Percentiles rank a stretch among this genome's conserved stretches.
Evolutionary conservation across 2,113 vertebrate genomes (phyloP).

Genomic region (Tychaedon coryphoeus): DNA sequence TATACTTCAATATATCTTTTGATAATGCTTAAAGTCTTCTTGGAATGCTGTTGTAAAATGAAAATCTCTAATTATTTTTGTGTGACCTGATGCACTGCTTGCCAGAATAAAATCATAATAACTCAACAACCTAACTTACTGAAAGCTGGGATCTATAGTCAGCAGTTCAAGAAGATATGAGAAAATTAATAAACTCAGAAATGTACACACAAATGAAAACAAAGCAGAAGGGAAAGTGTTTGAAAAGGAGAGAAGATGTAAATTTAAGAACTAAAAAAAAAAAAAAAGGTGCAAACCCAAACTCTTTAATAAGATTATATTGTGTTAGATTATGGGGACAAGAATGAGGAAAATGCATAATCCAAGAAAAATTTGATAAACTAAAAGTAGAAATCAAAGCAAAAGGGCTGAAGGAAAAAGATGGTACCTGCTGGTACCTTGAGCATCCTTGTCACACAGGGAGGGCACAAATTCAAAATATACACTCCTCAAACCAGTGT

Average conservation of each 20-base stretch:
- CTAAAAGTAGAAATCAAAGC: neutral
- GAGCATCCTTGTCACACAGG: fast-evolving
- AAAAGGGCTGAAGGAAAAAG: neutral
- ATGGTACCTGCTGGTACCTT: neutral
- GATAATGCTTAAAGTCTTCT: neutral
- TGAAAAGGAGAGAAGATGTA: neutral
- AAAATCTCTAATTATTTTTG: neutral
- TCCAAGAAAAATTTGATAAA: neutral
- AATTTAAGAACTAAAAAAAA: neutral
- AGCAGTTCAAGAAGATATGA: neutral
- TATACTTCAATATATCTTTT: neutral
- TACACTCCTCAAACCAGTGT: neutral
- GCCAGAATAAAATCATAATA: neutral
- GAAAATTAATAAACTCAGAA: neutral
- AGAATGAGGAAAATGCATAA: neutral
- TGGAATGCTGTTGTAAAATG: neutral
- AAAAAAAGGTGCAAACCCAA: neutral
- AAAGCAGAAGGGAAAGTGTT: neutral
- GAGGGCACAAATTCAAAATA: neutral
- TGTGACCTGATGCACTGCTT: neutral
- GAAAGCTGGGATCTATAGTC: neutral
- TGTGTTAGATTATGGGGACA: neutral
- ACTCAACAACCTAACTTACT: neutral
- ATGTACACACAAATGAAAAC: neutral
- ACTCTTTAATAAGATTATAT: neutral